phyloP scores from a whole-genome alignment of 2,888 invertebrate genomes.

The Drosophila acutilabella region DNA sequence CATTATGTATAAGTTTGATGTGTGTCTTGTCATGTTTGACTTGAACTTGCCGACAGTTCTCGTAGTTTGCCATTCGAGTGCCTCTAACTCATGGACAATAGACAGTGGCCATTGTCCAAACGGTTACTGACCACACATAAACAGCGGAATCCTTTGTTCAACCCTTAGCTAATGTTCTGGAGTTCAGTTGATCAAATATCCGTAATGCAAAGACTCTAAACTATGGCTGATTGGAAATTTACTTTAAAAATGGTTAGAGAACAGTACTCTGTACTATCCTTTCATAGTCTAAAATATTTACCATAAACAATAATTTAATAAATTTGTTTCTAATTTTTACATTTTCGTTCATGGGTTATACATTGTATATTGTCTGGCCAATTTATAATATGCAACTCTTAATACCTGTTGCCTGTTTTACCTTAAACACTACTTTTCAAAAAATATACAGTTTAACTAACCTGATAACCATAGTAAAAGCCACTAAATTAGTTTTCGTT shows the following conservation, averaged over 20 bases:
- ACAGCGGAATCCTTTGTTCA: slow-evolving; percentile 24
- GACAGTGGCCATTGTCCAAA: slow-evolving; percentile 10
- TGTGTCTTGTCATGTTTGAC: slow-evolving; percentile 71
- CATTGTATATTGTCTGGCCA: too few species aligned
- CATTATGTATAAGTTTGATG: slow-evolving; percentile 67
- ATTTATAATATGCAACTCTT: neutral
- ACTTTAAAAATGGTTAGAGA: too few species aligned
- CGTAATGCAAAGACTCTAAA: neutral
- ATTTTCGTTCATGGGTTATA: too few species aligned
- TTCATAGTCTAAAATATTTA: too few species aligned
- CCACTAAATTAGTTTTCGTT: slow-evolving; percentile 26
- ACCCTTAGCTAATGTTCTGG: slow-evolving; percentile 3
- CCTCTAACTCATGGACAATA: slow-evolving; percentile 2
- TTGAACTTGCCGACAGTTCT: slow-evolving; percentile 63
- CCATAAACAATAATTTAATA: too few species aligned
- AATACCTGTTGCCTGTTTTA: neutral
- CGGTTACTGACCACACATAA: slow-evolving; percentile 27
- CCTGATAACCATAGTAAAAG: slow-evolving; percentile 34
- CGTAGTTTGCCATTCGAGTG: slow-evolving; percentile 28
- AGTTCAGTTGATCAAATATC: slow-evolving; percentile 5
- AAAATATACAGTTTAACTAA: slow-evolving; percentile 10
- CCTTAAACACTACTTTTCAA: neutral
- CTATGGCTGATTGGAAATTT: neutral
- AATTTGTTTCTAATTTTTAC: too few species aligned
- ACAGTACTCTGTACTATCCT: too few species aligned